Conservation (phyloP, 1,140 invertebrate species). For the Ceratoteleas bidentatus region DNA sequence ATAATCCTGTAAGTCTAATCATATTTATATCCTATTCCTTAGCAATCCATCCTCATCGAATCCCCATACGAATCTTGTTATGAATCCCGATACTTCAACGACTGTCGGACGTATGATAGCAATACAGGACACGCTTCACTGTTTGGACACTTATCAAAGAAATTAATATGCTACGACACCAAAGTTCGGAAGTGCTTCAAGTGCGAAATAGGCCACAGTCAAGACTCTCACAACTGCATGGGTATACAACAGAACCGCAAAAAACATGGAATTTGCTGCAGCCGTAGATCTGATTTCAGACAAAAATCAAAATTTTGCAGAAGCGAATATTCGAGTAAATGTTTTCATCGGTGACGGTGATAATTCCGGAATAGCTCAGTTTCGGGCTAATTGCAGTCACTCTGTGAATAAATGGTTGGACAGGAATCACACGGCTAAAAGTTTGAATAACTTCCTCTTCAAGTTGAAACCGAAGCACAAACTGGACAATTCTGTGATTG, state of each 20-base stretch:
- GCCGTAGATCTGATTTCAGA: slow-evolving; percentile 11
- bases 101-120: slow-evolving; percentile 30
- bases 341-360: neutral
- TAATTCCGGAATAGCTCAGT: neutral
- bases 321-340: neutral
- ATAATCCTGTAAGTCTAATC: too few relatives aligned
- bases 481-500: neutral
- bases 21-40: too few relatives aligned
- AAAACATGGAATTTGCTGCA: slow-evolving; percentile 15
- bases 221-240: neutral
- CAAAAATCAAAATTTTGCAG: neutral
- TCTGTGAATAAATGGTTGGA: slow-evolving; percentile 2
- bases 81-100: too few relatives aligned
- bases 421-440: slow-evolving; percentile 1
- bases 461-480: slow-evolving; percentile 9
- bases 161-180: slow-evolving; percentile 8
- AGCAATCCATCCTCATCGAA: too few relatives aligned
- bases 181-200: slow-evolving; percentile 24
- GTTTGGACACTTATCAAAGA: slow-evolving; percentile 20
- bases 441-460: neutral
- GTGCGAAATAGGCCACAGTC: slow-evolving; percentile 3
- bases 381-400: slow-evolving; percentile 3
- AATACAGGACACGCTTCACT: slow-evolving; percentile 18
- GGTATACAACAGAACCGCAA: slow-evolving; percentile 6
- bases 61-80: neutral